These are phyloP conservation scores for Hedychridium roseum DNA, from an alignment of 2,888 invertebrate species.

Conservation along the genomic window DNA sequence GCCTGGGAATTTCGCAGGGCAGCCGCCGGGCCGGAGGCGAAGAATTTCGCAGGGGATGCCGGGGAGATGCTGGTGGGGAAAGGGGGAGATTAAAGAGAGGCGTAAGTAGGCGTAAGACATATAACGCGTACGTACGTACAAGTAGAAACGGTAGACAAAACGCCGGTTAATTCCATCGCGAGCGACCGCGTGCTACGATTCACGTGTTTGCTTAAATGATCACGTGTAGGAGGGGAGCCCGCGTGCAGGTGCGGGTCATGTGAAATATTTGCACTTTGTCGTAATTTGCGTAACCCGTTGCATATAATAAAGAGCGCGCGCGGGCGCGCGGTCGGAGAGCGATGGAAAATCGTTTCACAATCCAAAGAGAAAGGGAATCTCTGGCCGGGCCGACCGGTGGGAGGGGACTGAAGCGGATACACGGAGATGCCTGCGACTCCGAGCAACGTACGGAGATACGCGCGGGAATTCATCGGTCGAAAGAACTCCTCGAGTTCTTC, in stretches of 20 bases:
- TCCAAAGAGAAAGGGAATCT: constrained; percentile 59
- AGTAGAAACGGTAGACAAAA: too few species aligned
- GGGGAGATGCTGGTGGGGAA: too few species aligned
- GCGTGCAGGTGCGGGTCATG: constrained; percentile 58
- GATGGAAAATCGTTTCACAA: constrained; percentile 56
- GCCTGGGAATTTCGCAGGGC: too few species aligned
- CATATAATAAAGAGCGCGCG: constrained; percentile 56
- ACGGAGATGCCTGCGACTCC: constrained; percentile 4
- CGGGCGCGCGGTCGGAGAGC: constrained; percentile 14
- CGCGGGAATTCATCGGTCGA: too few species aligned
- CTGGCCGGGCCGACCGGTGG: constrained; percentile 27
- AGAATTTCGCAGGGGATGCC: too few species aligned
- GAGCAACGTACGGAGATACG: too few species aligned
- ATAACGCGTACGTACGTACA: too few species aligned
- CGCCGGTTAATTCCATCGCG: too few species aligned
- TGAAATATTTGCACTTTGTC: constrained; percentile 61
- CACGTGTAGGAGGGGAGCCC: constrained; percentile 40
- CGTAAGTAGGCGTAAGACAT: too few species aligned
- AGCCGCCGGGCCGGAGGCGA: too few species aligned
- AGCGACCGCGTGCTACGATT: constrained; percentile 30
- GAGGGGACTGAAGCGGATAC: constrained; percentile 26
- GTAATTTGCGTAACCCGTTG: constrained; percentile 59
- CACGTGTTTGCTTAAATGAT: constrained; percentile 39
- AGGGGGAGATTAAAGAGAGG: too few species aligned
- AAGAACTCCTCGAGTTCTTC: too few species aligned